A percentile compares a stretch with the other conserved stretches of the same genome.
Evolutionary conservation across 2,797 vertebrate species (phyloP).

Genomic region (Pangasius macronema): DNA sequence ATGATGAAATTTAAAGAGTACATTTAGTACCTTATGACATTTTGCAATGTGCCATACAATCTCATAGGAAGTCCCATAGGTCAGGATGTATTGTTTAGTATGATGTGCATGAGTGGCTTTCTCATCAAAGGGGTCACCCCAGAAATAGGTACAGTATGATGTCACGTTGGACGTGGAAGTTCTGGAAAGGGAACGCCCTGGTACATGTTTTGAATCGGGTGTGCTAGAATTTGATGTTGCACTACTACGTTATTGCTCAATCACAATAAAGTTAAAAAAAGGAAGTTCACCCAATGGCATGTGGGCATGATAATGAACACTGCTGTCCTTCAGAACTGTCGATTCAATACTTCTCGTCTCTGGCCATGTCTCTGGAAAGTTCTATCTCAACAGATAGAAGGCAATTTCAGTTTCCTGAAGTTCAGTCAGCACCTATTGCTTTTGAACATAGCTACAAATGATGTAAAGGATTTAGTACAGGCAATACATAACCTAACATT

Average conservation of each 20-base stretch:
- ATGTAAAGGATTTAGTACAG: neutral
- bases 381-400: neutral
- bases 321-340: neutral
- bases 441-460: neutral
- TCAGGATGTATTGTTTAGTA: slow-evolving; percentile 6
- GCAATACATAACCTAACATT: neutral
- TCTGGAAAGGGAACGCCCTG: neutral
- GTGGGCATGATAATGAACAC: neutral
- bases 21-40: slow-evolving; percentile 12
- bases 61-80: neutral
- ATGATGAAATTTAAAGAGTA: slow-evolving; percentile 13
- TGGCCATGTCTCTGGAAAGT: neutral
- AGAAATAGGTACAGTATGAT: neutral
- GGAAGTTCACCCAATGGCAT: neutral
- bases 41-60: neutral
- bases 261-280: neutral
- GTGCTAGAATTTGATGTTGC: neutral
- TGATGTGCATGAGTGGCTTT: slow-evolving; percentile 14
- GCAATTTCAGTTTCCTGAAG: neutral
- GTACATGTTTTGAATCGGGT: neutral
- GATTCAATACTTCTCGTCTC: neutral
- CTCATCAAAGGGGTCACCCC: slow-evolving; percentile 2
- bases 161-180: neutral
- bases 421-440: neutral
- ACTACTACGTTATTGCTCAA: neutral